These are phyloP conservation scores for Tursiops truncatus DNA, from an alignment of 2,113 vertebrate species.

Conservation along the genomic window DNA sequence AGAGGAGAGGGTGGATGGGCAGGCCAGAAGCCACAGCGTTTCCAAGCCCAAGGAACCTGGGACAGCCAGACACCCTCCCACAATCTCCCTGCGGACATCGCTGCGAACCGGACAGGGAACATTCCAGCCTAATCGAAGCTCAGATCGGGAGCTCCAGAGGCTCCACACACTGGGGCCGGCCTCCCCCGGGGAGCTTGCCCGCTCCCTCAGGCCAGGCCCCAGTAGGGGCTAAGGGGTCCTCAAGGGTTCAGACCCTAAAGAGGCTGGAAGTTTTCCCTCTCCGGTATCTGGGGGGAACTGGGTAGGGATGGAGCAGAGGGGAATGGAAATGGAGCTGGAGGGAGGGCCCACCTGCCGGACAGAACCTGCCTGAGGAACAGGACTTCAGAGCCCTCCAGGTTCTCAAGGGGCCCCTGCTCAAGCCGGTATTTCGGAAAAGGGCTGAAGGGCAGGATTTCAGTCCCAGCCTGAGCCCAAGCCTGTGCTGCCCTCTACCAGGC, in stretches of 20 bases:
- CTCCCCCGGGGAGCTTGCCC: background rate
- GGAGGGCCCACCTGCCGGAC: background rate
- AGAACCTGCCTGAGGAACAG: background rate
- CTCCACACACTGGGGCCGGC: background rate
- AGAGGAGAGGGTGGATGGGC: background rate
- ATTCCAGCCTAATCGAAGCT: slow-evolving; percentile 65
- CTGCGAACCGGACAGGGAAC: slow-evolving; percentile 27
- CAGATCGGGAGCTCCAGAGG: background rate
- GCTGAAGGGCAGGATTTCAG: background rate
- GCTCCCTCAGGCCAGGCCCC: background rate
- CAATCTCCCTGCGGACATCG: background rate
- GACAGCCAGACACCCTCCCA: background rate
- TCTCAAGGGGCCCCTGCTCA: background rate
- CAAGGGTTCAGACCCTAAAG: background rate
- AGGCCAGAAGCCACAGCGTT: background rate
- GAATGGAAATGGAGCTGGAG: background rate
- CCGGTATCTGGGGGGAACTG: background rate
- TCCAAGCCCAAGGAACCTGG: background rate
- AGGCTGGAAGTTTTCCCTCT: background rate
- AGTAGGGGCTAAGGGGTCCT: background rate
- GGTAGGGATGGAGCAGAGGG: background rate
- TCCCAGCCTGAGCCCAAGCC: background rate
- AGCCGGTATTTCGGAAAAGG: background rate
- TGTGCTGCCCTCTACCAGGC: background rate
- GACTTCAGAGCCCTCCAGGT: background rate